phyloP scores from a whole-genome alignment of 1,140 invertebrate species.

The Apis dorsata region DNA sequence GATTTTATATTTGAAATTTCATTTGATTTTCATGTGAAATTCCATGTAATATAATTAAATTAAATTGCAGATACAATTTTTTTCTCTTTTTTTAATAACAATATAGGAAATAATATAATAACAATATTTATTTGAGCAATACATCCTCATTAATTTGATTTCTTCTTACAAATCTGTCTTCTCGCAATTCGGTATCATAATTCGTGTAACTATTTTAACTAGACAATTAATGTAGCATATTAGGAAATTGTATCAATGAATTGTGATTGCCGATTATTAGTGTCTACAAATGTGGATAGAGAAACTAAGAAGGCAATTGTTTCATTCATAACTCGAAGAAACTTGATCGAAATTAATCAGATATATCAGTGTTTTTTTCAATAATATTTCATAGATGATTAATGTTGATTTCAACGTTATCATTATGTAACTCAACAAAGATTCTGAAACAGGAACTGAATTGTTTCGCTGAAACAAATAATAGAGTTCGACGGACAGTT shows the following conservation, averaged over 20 bases:
- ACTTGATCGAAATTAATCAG: not conserved
- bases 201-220: slow-evolving; percentile 56
- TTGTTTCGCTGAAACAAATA: not conserved
- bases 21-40: too few species aligned
- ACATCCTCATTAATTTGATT: too few species aligned
- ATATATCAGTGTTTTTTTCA: not conserved
- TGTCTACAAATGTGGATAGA: not conserved
- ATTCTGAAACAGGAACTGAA: not conserved
- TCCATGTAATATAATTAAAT: too few species aligned
- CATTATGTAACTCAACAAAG: too few species aligned
- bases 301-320: not conserved
- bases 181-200: not conserved
- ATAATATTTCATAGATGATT: not conserved
- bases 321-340: not conserved
- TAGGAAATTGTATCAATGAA: slow-evolving; percentile 49
- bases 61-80: too few species aligned
- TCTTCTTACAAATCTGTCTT: too few species aligned
- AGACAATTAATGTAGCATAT: slow-evolving; percentile 50
- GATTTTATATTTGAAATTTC: too few species aligned
- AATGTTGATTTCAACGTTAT: not conserved
- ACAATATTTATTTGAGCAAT: too few species aligned
- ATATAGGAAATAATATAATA: too few species aligned
- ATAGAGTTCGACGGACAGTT: not conserved
- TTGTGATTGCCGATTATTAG: slow-evolving; percentile 38
- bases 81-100: too few species aligned